Evolutionary conservation across 2,797 vertebrate species (phyloP), one percentile per base, ranked within the genome.

Genomic region (Gymnodraco acuticeps): DNA sequence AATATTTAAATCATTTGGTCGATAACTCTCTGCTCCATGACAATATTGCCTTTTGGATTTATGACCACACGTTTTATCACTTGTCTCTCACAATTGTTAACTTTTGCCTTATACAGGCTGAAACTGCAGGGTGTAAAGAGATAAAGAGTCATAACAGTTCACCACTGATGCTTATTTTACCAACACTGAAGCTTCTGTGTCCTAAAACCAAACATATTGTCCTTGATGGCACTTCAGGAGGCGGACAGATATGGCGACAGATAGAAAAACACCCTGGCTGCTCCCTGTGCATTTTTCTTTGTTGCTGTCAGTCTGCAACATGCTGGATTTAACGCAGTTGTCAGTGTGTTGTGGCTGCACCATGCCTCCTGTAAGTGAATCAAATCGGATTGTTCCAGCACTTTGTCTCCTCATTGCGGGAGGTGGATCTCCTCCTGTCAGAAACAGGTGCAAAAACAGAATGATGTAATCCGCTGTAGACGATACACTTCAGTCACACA

Each of bases 381-480:
- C 45, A 42, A 76, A 89, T 82, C 14, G 3, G 61, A 77, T 86
- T 83, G 70, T 78, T 82, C 76, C 77, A 65, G 65, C 69, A 70
- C 70, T 85, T 80, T 67, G 64, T 82, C 72, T 75, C 62, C 64
- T 42, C 64, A 8, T 63, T 17, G 69, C 60, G 56, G 78, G 73
- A 80, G 85, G 86, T 48, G 78, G 80, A 81, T 78, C 62, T 70
- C 61, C 62, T 87, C 55, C 80, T 85, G 80, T 83, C 80, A 81
- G 50, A 70, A 66, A 45, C 75, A 77, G 85, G 71, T 73, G 65
- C 53, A 8, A 65, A 38, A 63, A 82, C 59, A 73, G 70, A 78
- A 65, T 78, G 83, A 88, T 88, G 74, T 73, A 82, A 91, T 89
- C 87, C 83, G 78, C 67, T 77, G 77, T 15, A 84, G 77, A 74